Percentiles rank a stretch among this genome's conserved stretches.
Evolutionary conservation across 2,797 vertebrate genomes (phyloP).

Genomic region (Acanthiza pusilla): DNA sequence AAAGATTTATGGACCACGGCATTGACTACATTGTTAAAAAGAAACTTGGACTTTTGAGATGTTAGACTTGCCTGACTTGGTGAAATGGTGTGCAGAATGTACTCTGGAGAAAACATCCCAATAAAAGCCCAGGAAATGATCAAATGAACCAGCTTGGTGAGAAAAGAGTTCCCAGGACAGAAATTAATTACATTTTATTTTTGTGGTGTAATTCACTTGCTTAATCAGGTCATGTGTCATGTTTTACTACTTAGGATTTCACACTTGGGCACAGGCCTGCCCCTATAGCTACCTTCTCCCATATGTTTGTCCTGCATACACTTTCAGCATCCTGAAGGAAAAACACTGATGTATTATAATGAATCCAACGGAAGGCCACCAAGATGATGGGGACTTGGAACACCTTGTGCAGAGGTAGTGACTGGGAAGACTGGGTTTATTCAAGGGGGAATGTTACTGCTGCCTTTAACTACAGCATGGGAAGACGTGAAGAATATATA

Average conservation of each 20-base stretch:
- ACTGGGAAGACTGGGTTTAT: neutral
- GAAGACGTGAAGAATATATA: neutral
- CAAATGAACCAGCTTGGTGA: neutral
- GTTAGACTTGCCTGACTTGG: neutral
- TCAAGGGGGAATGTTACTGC: neutral
- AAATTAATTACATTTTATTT: neutral
- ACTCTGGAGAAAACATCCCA: neutral
- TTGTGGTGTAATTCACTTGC: neutral
- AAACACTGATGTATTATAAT: neutral
- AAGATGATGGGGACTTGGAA: fast-evolving
- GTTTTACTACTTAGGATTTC: neutral
- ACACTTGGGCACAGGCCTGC: neutral
- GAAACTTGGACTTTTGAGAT: neutral
- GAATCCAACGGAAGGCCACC: neutral
- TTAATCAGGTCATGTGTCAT: neutral
- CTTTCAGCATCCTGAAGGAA: neutral
- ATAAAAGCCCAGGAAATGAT: neutral
- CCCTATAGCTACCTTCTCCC: neutral
- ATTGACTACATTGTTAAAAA: neutral
- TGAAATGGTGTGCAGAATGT: neutral
- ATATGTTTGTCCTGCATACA: fast-evolving
- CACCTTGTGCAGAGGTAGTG: neutral
- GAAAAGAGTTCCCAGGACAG: neutral
- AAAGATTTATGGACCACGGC: neutral
- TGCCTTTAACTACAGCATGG: neutral